A percentile compares a stretch with the other conserved stretches of the same genome.
These are phyloP conservation scores for Speoplatyrhinus poulsoni DNA, from an alignment of 2,113 vertebrate species.

Conservation along the genomic window DNA sequence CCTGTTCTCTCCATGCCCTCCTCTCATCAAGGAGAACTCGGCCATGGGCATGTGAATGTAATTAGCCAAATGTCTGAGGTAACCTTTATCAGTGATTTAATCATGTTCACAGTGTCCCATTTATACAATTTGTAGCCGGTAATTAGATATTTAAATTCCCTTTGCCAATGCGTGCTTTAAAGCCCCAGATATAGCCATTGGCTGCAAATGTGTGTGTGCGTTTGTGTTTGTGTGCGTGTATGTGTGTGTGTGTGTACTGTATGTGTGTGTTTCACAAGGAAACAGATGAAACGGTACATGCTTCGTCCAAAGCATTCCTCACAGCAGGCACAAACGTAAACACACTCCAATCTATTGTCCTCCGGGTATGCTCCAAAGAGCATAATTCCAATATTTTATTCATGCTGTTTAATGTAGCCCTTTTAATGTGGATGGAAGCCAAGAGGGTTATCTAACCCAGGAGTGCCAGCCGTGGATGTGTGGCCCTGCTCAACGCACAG, in stretches of 20 bases:
- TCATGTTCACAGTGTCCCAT: conserved; percentile 44
- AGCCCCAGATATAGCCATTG: conserved; percentile 25
- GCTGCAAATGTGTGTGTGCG: conserved; percentile 9
- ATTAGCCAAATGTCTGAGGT: conserved; percentile 63
- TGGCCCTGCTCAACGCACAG: conserved; percentile 54
- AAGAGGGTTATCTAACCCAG: conserved; percentile 72
- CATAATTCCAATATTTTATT: conserved; percentile 81
- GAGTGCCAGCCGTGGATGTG: conserved; percentile 57
- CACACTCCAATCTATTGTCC: conserved; percentile 44
- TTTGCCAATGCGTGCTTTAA: conserved; percentile 22
- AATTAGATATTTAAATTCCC: conserved; percentile 56
- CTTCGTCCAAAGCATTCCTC: conserved; percentile 33
- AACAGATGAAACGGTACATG: conserved; percentile 29
- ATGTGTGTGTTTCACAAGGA: conserved; percentile 24
- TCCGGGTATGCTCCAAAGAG: conserved; percentile 74
- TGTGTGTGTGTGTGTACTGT: not conserved
- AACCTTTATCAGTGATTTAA: conserved; percentile 56
- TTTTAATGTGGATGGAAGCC: conserved; percentile 83
- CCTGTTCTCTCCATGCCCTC: conserved; percentile 9
- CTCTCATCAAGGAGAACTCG: conserved; percentile 41
- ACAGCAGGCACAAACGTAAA: conserved; percentile 42
- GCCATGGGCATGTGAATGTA: conserved; percentile 51
- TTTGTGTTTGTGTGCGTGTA: not conserved
- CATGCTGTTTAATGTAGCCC: conserved; percentile 79
- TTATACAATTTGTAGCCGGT: conserved; percentile 52